Evolutionary conservation across 2,888 invertebrate genomes (phyloP).

Genomic region (Chymomyza caudatula): DNA sequence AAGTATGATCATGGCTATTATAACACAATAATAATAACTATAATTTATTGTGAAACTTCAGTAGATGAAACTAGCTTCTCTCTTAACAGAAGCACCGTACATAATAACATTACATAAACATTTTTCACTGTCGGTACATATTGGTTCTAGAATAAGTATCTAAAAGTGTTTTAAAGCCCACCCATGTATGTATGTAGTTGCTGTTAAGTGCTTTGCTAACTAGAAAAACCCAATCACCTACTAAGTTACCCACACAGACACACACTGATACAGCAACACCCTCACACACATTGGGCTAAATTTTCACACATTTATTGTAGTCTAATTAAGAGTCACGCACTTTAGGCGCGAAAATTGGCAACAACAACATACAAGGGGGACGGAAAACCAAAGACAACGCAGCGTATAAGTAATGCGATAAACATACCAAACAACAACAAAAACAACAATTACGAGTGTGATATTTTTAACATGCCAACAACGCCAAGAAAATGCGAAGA

Average conservation of each 20-base stretch:
- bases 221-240: background rate
- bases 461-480: constrained; percentile 62
- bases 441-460: constrained; percentile 51
- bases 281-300: constrained; percentile 17
- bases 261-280: constrained; percentile 25
- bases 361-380: constrained; percentile 20
- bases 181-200: background rate
- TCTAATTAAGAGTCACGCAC: constrained; percentile 66
- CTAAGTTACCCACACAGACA: constrained; percentile 16
- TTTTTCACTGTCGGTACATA: background rate
- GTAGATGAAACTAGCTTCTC: too few relatives aligned
- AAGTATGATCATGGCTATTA: too few relatives aligned
- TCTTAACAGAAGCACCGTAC: too few relatives aligned
- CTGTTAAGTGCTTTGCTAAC: background rate
- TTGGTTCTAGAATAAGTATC: background rate
- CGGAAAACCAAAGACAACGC: constrained; percentile 51
- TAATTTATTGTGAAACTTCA: background rate
- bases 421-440: constrained; percentile 29
- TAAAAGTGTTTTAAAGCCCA: background rate
- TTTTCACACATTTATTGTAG: constrained; percentile 50
- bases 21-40: too few relatives aligned
- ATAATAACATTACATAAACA: too few relatives aligned
- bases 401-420: constrained; percentile 60
- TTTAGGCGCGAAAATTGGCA: constrained; percentile 48
- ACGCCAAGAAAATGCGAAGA: constrained; percentile 45